Base-by-base conservation (phyloP, 2,797 vertebrate genomes). In the Stomatorhinus walkeri region DNA sequence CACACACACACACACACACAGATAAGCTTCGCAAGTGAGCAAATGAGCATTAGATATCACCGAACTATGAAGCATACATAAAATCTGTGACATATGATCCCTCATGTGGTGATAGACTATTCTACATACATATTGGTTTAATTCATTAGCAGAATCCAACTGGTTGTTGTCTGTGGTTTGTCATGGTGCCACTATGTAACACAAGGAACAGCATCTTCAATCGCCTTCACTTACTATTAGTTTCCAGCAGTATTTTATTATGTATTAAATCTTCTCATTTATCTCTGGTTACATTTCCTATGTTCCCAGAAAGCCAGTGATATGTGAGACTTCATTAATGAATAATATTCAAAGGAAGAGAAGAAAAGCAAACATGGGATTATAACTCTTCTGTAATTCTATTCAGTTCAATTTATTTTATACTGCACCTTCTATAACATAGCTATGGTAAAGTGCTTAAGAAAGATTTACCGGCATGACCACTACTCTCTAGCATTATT, bases 1-100 rank as follows among this genome's bases (percentile, higher is more conserved):
- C 52, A 4, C 52, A 54, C 51, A 95, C 96, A 96, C 95, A 95
- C 9, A 16, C 24, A 24, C 32, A 79, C 72, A 79, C 2, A 46
- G 5, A 40, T 46, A 46, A 79, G 96, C 97, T 95, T 96, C 95
- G 93, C 90, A 89, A 93, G 93, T 93, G 93, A 92, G 93, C 90
- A 89, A 93, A 93, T 93, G 93, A 92, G 93, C 28, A 72, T 36
- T 72, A 96, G n/a, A 46, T 43, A 19, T 46, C 19, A 46, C 40
- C n/a, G 19, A 79, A 79, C 72, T 79, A 72, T 36, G 16, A 43
- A 40, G 36, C 36, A 43, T 43, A n/a, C 36, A 79, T 46, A 79
- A 46, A 32, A n/a, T 43, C 32, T n/a, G 19, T 8, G 76, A 79
- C 76, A 43, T n/a, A 79, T 2, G 16, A 79, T 19, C 36, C n/a